phyloP scores from a whole-genome alignment of 2,888 invertebrate species.

The Euclidia mi region DNA sequence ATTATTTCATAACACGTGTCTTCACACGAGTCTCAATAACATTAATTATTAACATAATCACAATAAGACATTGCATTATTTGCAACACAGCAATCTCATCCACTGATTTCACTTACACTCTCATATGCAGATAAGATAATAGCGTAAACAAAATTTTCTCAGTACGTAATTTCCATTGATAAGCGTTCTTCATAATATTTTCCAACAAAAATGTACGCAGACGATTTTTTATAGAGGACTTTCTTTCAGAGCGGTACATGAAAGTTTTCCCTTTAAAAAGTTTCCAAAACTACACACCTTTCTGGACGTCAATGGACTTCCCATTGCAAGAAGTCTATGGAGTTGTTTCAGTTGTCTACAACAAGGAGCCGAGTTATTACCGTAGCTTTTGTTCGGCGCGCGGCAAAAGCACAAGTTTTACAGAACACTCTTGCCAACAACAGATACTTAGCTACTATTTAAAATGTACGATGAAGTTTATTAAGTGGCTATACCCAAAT shows the following conservation, averaged over 20 bases:
- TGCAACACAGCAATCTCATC: not conserved
- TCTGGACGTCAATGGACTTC: conserved; percentile 79
- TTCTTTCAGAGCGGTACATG: conserved; percentile 29
- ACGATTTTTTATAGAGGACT: conserved; percentile 39
- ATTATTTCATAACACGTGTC: not conserved
- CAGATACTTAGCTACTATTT: conserved; percentile 54
- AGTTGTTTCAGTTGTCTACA: conserved; percentile 77
- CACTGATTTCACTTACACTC: not conserved
- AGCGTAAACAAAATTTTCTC: not conserved
- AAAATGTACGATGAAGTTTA: conserved; percentile 58
- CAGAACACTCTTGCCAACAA: conserved; percentile 64
- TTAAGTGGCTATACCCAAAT: conserved; percentile 47
- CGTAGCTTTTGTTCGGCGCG: conserved; percentile 77
- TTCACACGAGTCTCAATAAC: not conserved
- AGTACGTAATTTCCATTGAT: conserved; percentile 3
- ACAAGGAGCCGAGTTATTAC: conserved; percentile 76
- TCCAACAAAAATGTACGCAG: conserved; percentile 37
- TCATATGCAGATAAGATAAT: no score
- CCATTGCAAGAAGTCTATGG: conserved; percentile 71
- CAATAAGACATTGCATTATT: not conserved
- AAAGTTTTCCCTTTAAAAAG: conserved; percentile 77
- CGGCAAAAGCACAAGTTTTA: conserved; percentile 80
- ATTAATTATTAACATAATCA: not conserved
- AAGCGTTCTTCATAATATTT: conserved; percentile 8
- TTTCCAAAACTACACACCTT: conserved; percentile 76